These are phyloP conservation scores for Amphipoea lucens DNA, from an alignment of 2,888 invertebrate species.

Conservation along the genomic window DNA sequence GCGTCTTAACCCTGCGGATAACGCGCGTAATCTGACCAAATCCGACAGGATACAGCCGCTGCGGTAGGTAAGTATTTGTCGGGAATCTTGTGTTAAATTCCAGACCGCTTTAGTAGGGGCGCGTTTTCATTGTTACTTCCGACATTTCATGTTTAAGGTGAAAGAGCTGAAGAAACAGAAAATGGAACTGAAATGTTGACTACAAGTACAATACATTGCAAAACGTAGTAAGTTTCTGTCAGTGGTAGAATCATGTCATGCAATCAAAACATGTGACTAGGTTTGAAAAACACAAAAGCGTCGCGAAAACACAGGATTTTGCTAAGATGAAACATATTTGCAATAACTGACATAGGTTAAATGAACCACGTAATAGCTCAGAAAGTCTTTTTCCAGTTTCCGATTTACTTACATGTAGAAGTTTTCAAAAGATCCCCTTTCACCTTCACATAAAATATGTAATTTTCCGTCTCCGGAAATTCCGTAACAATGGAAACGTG, in stretches of 20 bases:
- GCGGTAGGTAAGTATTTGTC: conserved; percentile 86
- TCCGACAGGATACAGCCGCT: conserved; percentile 79
- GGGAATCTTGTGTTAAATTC: conserved; percentile 77
- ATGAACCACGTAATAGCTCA: neutral
- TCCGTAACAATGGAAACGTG: conserved; percentile 70
- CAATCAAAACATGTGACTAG: too few species aligned
- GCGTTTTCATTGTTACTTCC: conserved; percentile 68
- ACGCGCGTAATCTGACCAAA: conserved; percentile 76
- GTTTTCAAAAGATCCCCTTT: neutral
- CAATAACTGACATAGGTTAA: neutral
- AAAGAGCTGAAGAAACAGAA: neutral
- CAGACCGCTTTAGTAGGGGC: conserved; percentile 75
- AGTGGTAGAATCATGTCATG: neutral
- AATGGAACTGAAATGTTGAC: neutral
- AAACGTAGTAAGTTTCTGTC: neutral
- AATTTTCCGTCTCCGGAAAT: conserved; percentile 11
- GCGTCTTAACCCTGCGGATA: conserved; percentile 63
- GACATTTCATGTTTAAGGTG: conserved; percentile 14
- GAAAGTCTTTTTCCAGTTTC: neutral
- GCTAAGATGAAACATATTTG: neutral
- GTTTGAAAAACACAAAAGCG: neutral
- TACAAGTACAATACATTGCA: too few species aligned
- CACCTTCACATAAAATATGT: neutral
- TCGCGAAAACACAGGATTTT: neutral
- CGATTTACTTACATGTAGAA: neutral